Evolutionary conservation across 2,113 vertebrate species (phyloP).

Genomic region (Rallus limicola): DNA sequence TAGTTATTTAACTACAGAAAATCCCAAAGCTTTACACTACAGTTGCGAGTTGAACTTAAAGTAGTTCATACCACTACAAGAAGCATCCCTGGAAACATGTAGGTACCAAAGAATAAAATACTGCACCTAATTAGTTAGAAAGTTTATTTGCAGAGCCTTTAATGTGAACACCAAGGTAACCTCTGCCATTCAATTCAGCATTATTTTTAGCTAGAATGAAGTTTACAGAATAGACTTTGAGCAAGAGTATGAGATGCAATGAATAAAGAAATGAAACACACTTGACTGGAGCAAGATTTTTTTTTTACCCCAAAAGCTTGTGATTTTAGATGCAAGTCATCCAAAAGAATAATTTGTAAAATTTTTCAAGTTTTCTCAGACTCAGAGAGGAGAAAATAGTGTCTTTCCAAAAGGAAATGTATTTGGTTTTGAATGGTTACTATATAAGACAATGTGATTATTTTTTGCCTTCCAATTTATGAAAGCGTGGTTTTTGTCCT

Average conservation of each 20-base stretch:
- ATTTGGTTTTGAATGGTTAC: background rate
- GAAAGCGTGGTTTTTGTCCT: background rate
- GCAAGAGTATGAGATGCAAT: background rate
- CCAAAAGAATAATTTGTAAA: background rate
- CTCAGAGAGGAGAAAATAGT: background rate
- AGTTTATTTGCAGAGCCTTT: background rate
- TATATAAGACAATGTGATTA: background rate
- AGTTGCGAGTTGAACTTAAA: background rate
- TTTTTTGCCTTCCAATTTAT: background rate
- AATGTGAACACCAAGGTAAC: background rate
- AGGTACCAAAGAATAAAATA: background rate
- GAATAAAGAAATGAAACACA: background rate
- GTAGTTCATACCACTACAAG: background rate
- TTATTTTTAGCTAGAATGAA: background rate
- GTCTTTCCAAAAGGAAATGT: background rate
- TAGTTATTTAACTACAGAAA: background rate
- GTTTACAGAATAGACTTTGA: background rate
- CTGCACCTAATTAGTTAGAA: background rate
- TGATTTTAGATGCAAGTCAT: background rate
- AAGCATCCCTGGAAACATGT: background rate
- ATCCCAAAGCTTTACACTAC: background rate
- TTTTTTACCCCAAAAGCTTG: background rate
- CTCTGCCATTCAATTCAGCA: background rate
- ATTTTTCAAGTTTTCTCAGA: background rate
- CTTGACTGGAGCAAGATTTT: background rate